Base-by-base conservation (phyloP, 2,888 invertebrate species). In the Orthosia cruda region DNA sequence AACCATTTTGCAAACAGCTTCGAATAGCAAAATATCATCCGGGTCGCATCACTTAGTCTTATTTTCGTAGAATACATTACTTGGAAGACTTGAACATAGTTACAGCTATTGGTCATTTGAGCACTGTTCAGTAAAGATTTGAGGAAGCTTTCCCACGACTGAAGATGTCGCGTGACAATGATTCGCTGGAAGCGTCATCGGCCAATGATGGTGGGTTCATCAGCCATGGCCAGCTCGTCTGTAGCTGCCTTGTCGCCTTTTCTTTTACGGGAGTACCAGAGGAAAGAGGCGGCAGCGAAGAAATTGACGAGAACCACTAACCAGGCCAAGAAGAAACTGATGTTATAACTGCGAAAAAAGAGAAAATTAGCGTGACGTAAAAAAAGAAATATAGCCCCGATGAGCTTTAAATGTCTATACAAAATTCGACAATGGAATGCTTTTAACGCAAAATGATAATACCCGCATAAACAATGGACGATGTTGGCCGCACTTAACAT, bases 191-290 rank as follows among this genome's bases (percentile, higher is more conserved):
- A 88, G 86, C 92, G 96, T 97, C 97, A 97, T 97, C 97, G 97
- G 88, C 97, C 97, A 81, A 99, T 98, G 90, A 98, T 98, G 58
- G 98, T 98, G 0, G 98, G 98, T 89, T 98, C 98, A 88, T 99
- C 98, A 9, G 98, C 98, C 97, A 98, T 98, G 1, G 98, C 98
- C 57, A 98, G 96, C 90, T 98, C 98, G 83, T 98, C 98, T n/a
- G 97, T 98, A 7, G 98, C 98, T 1, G 98, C 98, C 89, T 98
- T 98, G 85, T 98, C 97, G 1, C 98, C 98, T 97, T 99, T 99
- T 93, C 98, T 97, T 92, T 99, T 99, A 74, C 98, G 97, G 0
- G 98, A 98, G 92, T 98, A 98, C 94, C 98, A 97, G 87, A 99
- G 97, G 93, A 99, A 99, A 68, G 98, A 97, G 15, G 97, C 95